These are phyloP conservation scores for Exephanes ischioxanthus DNA, from an alignment of 2,888 invertebrate genomes.

Conservation along the genomic window DNA sequence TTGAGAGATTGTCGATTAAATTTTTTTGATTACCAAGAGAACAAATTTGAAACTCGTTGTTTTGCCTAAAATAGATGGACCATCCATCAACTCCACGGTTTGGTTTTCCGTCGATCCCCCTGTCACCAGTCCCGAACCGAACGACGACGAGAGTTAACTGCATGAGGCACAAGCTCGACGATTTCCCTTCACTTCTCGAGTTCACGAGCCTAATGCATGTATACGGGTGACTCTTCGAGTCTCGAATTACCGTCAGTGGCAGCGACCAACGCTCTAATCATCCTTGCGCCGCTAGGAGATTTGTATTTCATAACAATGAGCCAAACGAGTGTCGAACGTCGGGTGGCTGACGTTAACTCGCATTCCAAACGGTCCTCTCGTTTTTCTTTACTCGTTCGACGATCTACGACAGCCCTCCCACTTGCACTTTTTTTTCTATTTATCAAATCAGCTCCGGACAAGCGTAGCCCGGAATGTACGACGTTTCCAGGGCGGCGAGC, in stretches of 20 bases:
- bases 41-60: background rate
- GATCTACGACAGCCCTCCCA: background rate
- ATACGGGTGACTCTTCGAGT: conserved; percentile 29
- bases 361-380: conserved; percentile 61
- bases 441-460: conserved; percentile 3
- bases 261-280: conserved; percentile 53
- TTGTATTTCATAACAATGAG: conserved; percentile 65
- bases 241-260: conserved; percentile 58
- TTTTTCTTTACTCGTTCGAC: conserved; percentile 9
- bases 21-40: too few species aligned
- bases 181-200: conserved; percentile 16
- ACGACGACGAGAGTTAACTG: conserved; percentile 25
- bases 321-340: conserved; percentile 31
- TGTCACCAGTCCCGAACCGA: conserved; percentile 15
- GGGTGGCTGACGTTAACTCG: conserved; percentile 65
- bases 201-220: conserved; percentile 37
- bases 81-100: conserved; percentile 49
- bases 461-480: conserved; percentile 4
- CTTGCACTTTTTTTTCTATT: background rate
- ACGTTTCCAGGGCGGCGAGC: background rate
- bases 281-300: conserved; percentile 53
- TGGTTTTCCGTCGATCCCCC: conserved; percentile 54
- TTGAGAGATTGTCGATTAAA: too few species aligned
- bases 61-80: background rate
- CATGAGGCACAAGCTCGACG: conserved; percentile 42